Conservation (phyloP, 2,797 vertebrate genomes). For the Bovichtus diacanthus region DNA sequence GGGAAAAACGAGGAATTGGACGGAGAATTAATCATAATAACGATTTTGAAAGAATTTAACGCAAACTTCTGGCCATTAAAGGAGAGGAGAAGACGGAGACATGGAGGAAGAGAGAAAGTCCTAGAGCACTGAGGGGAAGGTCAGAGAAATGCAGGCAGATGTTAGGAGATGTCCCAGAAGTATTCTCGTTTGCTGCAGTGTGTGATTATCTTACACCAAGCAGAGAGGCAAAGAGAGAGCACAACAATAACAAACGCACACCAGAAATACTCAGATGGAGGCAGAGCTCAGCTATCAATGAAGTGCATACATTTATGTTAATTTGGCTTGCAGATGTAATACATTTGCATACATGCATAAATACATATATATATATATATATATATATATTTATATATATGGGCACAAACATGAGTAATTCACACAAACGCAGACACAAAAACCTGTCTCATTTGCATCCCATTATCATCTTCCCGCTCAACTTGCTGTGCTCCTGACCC, state of each 20-base stretch:
- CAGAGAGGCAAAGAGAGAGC: slow-evolving; percentile 4
- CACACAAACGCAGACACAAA: slow-evolving; percentile 17
- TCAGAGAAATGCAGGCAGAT: slow-evolving; percentile 69
- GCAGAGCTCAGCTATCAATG: slow-evolving; percentile 28
- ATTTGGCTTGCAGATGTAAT: slow-evolving; percentile 42
- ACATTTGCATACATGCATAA: slow-evolving; percentile 45
- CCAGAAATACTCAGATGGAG: slow-evolving; percentile 27
- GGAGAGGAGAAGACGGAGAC: slow-evolving; percentile 1
- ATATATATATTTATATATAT: slow-evolving; percentile 9
- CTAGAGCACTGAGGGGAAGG: slow-evolving; percentile 58
- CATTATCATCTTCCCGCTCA: slow-evolving; percentile 9
- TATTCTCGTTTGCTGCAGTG: slow-evolving; percentile 46
- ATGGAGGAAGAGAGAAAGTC: slow-evolving; percentile 37
- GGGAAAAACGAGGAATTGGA: background rate
- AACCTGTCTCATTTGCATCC: slow-evolving; percentile 29
- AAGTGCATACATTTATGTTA: slow-evolving; percentile 34
- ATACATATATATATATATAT: slow-evolving; percentile 28
- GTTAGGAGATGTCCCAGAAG: slow-evolving; percentile 64
- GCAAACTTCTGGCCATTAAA: background rate
- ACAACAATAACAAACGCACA: slow-evolving; percentile 40
- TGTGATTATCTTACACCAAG: slow-evolving; percentile 33
- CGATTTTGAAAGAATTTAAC: background rate
- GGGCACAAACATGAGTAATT: slow-evolving; percentile 13
- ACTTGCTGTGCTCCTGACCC: slow-evolving; percentile 1
- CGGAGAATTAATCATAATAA: background rate